Evolutionary conservation across 2,888 invertebrate genomes (phyloP), one percentile per base, ranked within the genome.

Genomic region (Parnassius orleans): DNA sequence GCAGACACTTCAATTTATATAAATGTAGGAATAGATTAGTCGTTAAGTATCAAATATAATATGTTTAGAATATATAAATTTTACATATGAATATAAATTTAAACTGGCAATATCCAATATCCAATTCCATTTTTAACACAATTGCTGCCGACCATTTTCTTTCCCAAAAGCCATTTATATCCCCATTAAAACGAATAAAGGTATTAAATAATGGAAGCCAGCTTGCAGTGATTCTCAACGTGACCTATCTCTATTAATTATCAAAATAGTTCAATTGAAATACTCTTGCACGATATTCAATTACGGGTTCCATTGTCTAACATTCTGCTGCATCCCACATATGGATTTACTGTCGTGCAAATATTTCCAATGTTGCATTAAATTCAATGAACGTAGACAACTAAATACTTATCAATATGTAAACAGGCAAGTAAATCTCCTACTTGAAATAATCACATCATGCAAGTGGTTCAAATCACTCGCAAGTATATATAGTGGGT

Each of bases 231-330:
- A 15, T 62, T 54, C 43, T 50, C 50, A 19, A 46, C 44, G 19
- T 58, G 58, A 63, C 62, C 58, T 63, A 58, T 63, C 62, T 58
- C 44, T 54, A 58, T 58, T 58, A 63, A 63, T 63, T 58, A 58
- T 63, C 62, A 63, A 63, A 63, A 63, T 54, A 63, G 62, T 63
- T 63, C 62, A 53, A 63, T 58, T 63, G 62, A 58, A 63, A 63
- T 58, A 47, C 58, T 54, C 33, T 44, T 56, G 61, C 15, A 41
- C 54, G 44, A 54, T 58, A 54, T 63, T 63, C 50, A 63, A 58
- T 63, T 58, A 58, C 9, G 54, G 44, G 12, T 50, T 33, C 50
- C 24, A 58, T 63, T 62, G 62, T 57, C 43, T 48, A 42, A 48
- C 55, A 42, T 57, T 53, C 47, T 47, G 57, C 53, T 52, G 50